phyloP scores from a whole-genome alignment of 2,888 invertebrate species.

The Athrips mouffetella region DNA sequence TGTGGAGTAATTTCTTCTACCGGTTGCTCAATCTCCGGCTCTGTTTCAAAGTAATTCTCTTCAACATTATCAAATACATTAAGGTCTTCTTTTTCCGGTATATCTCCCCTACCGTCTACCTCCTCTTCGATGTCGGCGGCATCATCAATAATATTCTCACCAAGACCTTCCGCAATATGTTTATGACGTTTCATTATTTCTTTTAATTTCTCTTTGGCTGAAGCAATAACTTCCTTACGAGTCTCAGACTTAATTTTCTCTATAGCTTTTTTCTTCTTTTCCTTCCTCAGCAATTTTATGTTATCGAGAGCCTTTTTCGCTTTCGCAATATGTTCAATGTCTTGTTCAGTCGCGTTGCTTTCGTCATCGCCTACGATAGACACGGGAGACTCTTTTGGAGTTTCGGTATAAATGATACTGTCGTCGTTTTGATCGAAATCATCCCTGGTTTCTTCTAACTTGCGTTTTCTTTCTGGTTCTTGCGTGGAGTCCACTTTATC shows the following conservation, averaged over 20 bases:
- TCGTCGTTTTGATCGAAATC: slow-evolving; percentile 22
- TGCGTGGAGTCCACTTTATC: slow-evolving; percentile 23
- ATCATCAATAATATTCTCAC: slow-evolving; percentile 36
- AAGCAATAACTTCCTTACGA: slow-evolving; percentile 66
- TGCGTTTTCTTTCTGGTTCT: slow-evolving; percentile 13
- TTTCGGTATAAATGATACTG: slow-evolving; percentile 24
- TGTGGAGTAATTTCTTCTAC: neutral
- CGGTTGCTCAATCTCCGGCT: neutral
- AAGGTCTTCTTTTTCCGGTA: slow-evolving; percentile 42
- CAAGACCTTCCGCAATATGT: slow-evolving; percentile 59
- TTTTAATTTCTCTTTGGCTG: slow-evolving; percentile 70
- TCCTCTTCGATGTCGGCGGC: slow-evolving; percentile 33
- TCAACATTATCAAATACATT: neutral
- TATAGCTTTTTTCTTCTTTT: slow-evolving; percentile 64
- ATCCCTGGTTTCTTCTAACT: neutral
- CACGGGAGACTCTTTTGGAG: slow-evolving; percentile 27
- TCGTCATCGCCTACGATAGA: slow-evolving; percentile 2
- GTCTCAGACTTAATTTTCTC: slow-evolving; percentile 71
- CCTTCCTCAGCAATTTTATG: slow-evolving; percentile 49
- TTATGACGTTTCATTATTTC: slow-evolving; percentile 73
- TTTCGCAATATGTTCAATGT: slow-evolving; percentile 30
- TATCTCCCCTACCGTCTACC: slow-evolving; percentile 50
- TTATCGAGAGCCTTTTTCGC: slow-evolving; percentile 54
- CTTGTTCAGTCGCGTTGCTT: neutral
- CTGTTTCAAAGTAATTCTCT: slow-evolving; percentile 4